These are phyloP conservation scores for Phrynosoma platyrhinos DNA, from an alignment of 2,113 vertebrate genomes.

Conservation along the genomic window DNA sequence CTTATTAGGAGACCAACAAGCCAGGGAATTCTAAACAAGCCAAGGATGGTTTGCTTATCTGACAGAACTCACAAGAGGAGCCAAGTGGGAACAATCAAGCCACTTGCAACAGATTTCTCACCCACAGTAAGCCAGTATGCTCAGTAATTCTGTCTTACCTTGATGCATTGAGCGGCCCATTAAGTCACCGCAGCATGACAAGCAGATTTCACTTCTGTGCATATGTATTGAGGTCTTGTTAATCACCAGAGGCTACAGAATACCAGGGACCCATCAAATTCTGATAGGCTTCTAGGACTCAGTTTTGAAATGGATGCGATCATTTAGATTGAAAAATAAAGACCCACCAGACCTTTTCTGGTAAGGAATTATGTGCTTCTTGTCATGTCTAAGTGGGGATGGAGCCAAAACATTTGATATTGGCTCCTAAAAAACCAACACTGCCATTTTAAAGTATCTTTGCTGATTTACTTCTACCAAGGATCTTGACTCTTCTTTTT, in stretches of 20 bases:
- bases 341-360: background rate
- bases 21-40: no score
- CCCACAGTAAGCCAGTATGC: no score
- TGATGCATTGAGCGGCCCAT: no score
- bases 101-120: no score
- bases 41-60: no score
- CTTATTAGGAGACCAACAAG: no score
- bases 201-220: no score
- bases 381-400: background rate
- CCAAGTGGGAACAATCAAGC: no score
- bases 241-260: constrained; percentile 5
- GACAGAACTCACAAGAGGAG: no score
- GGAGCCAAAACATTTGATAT: background rate
- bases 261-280: background rate
- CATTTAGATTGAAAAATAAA: background rate
- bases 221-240: no score
- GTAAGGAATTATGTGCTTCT: background rate
- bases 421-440: background rate
- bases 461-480: constrained; percentile 19
- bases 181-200: background rate
- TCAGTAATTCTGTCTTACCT: no score
- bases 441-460: background rate
- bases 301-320: background rate
- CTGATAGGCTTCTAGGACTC: background rate
- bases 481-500: constrained; percentile 36